A percentile compares a stretch with the other conserved stretches of the same genome.
phyloP scores from a whole-genome alignment of 2,888 invertebrate genomes.

The Leuctra nigra region DNA sequence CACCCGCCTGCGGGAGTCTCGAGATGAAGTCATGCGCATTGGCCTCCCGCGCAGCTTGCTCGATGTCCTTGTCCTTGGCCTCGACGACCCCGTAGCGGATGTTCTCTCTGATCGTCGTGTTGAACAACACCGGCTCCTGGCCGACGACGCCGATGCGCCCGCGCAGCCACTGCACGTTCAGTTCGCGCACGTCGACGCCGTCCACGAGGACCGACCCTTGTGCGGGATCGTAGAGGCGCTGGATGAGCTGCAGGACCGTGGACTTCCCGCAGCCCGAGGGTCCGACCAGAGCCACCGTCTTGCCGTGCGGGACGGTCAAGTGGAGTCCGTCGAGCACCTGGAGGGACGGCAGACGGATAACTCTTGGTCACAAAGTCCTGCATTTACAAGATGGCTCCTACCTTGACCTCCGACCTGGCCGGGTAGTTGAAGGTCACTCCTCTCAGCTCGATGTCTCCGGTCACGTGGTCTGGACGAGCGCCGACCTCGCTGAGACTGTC shows the following conservation, averaged over 20 bases:
- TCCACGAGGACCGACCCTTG: slow-evolving; percentile 46
- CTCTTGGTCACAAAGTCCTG: no score
- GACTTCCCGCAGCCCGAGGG: slow-evolving; percentile 78
- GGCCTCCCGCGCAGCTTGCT: slow-evolving; percentile 62
- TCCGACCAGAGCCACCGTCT: slow-evolving; percentile 66
- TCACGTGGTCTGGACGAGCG: slow-evolving; percentile 45
- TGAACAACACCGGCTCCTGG: slow-evolving; percentile 82
- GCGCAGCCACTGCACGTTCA: slow-evolving; percentile 69
- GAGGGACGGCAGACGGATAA: no score
- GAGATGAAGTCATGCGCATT: slow-evolving; percentile 71
- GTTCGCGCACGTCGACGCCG: slow-evolving; percentile 52
- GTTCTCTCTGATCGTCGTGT: slow-evolving; percentile 76
- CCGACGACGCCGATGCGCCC: slow-evolving; percentile 77
- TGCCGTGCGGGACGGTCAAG: slow-evolving; percentile 53
- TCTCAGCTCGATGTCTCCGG: slow-evolving; percentile 60
- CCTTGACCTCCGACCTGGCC: slow-evolving; percentile 62
- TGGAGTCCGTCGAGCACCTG: slow-evolving; percentile 62
- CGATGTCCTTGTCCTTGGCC: slow-evolving; percentile 59
- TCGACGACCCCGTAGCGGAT: slow-evolving; percentile 72
- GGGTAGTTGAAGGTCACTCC: slow-evolving; percentile 71
- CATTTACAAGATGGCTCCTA: no score
- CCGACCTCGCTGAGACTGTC: slow-evolving; percentile 62
- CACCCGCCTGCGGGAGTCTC: slow-evolving; percentile 57
- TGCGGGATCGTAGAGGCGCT: slow-evolving; percentile 64
- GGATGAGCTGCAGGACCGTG: slow-evolving; percentile 68